Evolutionary conservation across 2,113 vertebrate genomes (phyloP), one percentile per base, ranked within the genome.

Genomic region (Epinephelus cyanopodus): DNA sequence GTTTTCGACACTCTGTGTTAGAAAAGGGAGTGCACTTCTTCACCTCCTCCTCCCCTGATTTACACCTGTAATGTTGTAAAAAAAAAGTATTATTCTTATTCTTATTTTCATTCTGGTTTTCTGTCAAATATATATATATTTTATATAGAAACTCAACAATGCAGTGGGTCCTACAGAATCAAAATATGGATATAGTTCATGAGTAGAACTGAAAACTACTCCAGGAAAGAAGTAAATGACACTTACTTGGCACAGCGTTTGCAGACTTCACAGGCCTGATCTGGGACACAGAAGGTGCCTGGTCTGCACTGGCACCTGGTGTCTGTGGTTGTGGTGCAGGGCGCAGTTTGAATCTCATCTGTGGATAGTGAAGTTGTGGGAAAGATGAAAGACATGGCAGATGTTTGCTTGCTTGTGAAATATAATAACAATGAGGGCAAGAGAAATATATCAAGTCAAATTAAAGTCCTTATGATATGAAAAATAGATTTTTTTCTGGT

Each of bases 201-300:
- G 6, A 18, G 39, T 47, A 23, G 17, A 39, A 68, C 37, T 62
- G 27, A 21, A 27, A 27, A 25, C 23, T 25, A 29, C 18, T 39
- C 57, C 14, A 23, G 33, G 48, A 17, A 29, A 47, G 12, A 65
- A 23, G 57, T 29, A 27, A 71, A 15, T 13, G 23, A 21, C 4
- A 82, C 93, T 92, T 62, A 95, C 95, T 83, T 94, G 77, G 89
- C 86, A 56, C 95, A 96, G 15, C 94, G 95, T 74, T 95, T 96
- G 91, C 95, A 96, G 79, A 96, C 95, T 74, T 96, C 95, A 14
- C 95, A 96, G 73, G 95, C 95, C 85, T 96, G 93, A 9, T 96
- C 95, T 0, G 94, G 94, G 18, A 94, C 91, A 17, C 95, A 96
- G 94, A 95, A 96, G 27, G 90, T 92, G 1, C 94, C 92, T 0